phyloP scores from a whole-genome alignment of 1,140 invertebrate species.

The Camponotus pennsylvanicus region DNA sequence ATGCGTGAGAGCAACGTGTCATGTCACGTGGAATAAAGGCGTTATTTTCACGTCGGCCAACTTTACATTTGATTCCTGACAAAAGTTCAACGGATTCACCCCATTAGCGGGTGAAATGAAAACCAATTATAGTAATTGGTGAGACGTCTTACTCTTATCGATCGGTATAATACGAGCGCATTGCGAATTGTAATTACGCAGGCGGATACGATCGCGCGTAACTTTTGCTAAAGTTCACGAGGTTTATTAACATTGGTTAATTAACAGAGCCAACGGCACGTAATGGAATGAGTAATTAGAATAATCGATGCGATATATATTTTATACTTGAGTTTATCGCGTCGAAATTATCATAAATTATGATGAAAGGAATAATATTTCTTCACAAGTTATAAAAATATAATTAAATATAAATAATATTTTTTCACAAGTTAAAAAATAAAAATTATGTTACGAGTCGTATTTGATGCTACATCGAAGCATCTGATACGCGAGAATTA shows the following conservation, averaged over 20 bases:
- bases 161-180: constrained; percentile 20
- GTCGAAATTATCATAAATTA: not conserved
- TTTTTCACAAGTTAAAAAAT: too few relatives aligned
- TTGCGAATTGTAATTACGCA: constrained; percentile 36
- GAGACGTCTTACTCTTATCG: not conserved
- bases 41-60: not conserved
- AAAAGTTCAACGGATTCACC: constrained; percentile 7
- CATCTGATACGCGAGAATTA: not conserved
- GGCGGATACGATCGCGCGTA: not conserved
- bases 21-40: not conserved
- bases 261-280: constrained; percentile 3
- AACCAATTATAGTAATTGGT: constrained; percentile 27
- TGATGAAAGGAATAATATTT: not conserved
- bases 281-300: constrained; percentile 21
- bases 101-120: not conserved
- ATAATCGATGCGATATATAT: not conserved
- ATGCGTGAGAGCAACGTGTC: not conserved
- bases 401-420: too few relatives aligned
- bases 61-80: constrained; percentile 12
- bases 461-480: not conserved
- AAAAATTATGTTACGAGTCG: not conserved
- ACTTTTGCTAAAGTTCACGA: not conserved
- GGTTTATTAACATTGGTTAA: constrained; percentile 21
- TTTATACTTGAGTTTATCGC: not conserved
- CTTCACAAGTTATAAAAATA: not conserved